Conservation (phyloP, 1,140 invertebrate genomes). For the Neuroterus valhalla region DNA sequence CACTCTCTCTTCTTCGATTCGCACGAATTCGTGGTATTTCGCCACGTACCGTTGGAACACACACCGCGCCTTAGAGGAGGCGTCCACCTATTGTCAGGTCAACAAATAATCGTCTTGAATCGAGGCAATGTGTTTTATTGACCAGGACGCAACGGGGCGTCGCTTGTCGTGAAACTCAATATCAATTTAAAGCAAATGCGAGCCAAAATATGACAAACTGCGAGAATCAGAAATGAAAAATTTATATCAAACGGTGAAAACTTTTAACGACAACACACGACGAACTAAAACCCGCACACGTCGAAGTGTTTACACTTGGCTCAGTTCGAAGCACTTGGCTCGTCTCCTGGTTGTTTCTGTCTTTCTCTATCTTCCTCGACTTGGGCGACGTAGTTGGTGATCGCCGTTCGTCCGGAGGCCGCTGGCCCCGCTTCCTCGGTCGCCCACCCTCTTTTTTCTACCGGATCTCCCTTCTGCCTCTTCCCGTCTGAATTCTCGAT, state of each 20-base stretch:
- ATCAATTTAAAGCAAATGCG: too few species aligned
- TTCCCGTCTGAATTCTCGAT: constrained; percentile 18
- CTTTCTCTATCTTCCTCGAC: constrained; percentile 33
- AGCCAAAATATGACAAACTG: too few species aligned
- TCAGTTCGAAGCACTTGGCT: constrained; percentile 8
- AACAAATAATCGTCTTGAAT: constrained; percentile 13
- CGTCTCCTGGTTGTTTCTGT: constrained; percentile 15
- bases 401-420: constrained; percentile 14
- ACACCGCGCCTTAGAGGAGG: constrained; percentile 22
- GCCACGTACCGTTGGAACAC: constrained; percentile 24
- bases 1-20: constrained; percentile 15
- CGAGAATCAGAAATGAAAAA: neutral
- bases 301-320: constrained; percentile 10
- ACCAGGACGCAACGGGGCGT: neutral
- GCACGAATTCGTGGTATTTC: constrained; percentile 22
- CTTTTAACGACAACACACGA: constrained; percentile 32
- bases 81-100: constrained; percentile 28
- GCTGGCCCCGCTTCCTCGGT: constrained; percentile 25
- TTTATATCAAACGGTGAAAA: neutral
- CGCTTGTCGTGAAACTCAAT: too few species aligned
- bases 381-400: constrained; percentile 8
- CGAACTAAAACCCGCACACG: constrained; percentile 6
- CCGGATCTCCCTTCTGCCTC: constrained; percentile 30
- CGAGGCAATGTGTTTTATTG: constrained; percentile 9
- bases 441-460: constrained; percentile 26